Percentiles rank a stretch among this genome's conserved stretches.
Evolutionary conservation across 2,888 invertebrate species (phyloP).

Genomic region (Chloroclystis v-ata): DNA sequence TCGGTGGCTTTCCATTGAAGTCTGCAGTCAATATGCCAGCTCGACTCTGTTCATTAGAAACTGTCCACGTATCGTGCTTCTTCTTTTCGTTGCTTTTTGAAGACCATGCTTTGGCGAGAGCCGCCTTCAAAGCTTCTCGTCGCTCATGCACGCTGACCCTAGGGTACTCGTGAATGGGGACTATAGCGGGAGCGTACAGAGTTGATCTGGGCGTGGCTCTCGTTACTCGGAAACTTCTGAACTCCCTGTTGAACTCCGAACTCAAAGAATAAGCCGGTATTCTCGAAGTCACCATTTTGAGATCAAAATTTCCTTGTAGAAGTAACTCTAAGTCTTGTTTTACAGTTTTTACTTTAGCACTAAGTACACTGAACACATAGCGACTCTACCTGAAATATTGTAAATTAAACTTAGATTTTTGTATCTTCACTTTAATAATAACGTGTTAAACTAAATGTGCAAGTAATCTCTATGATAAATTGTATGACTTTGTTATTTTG

Average conservation of each 20-base stretch:
- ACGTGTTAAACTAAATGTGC: conserved; percentile 47
- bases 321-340: conserved; percentile 34
- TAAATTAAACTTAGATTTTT: not conserved
- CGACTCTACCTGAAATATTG: conserved; percentile 63
- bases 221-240: conserved; percentile 77
- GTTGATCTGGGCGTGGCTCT: conserved; percentile 72
- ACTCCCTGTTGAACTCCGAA: conserved; percentile 80
- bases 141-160: conserved; percentile 77
- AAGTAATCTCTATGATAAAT: not conserved
- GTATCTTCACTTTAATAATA: not conserved
- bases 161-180: conserved; percentile 80
- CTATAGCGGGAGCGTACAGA: conserved; percentile 74
- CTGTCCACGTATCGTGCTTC: conserved; percentile 71
- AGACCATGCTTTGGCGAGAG: conserved; percentile 72
- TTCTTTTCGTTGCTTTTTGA: conserved; percentile 66
- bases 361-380: conserved; percentile 73
- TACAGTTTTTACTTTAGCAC: conserved; percentile 60
- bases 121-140: conserved; percentile 72
- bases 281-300: conserved; percentile 81
- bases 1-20: conserved; percentile 54
- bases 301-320: conserved; percentile 71
- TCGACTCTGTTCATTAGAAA: conserved; percentile 60
- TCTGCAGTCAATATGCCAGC: conserved; percentile 58
- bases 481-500: not conserved
- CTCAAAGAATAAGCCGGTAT: conserved; percentile 81